Evolutionary conservation across 2,113 vertebrate species (phyloP), one percentile per base, ranked within the genome.

Genomic region (Antigone vipio): DNA sequence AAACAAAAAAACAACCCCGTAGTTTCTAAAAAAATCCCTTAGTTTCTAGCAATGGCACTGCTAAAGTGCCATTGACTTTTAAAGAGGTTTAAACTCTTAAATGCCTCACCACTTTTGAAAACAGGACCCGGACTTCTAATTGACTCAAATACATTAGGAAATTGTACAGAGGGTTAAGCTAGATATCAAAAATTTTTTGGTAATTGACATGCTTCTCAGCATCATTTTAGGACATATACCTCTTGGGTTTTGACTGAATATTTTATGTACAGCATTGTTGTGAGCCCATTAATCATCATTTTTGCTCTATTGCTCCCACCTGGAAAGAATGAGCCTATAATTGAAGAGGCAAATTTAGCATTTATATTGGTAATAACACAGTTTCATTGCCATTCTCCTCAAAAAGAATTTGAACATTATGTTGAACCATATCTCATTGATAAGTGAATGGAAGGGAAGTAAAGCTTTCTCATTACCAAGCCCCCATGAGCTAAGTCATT

Each of bases 291-390:
- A 95, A 94, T 96, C 77, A 96, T 84, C 0, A 82, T 85, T 92
- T 89, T 93, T 85, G 58, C 26, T 87, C 53, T 79, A 50, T 58
- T 88, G 40, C 78, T 89, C 47, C 82, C 55, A 82, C 63, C 32
- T 82, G 42, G 59, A 92, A 96, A 89, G 42, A 95, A 85, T 69
- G 9, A 76, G 55, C n/a, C 74, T 79, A 45, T 96, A 97, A 95
- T 23, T 89, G 74, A 96, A 96, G 95, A 93, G 67, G 77, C 34
- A 90, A 88, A 90, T 94, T 95, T 94, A 96, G 50, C 74, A 90
- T 95, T 96, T 94, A 80, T 88, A 89, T 78, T 90, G 29, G 42
- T 91, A 93, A 93, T 77, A 90, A 62, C 49, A 86, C 8, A 83
- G 47, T 79, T 95, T 69, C 74, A 62, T 69, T 93, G 58, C 63